Evolutionary conservation across 2,888 invertebrate species (phyloP).

Genomic region (Erebia palarica): DNA sequence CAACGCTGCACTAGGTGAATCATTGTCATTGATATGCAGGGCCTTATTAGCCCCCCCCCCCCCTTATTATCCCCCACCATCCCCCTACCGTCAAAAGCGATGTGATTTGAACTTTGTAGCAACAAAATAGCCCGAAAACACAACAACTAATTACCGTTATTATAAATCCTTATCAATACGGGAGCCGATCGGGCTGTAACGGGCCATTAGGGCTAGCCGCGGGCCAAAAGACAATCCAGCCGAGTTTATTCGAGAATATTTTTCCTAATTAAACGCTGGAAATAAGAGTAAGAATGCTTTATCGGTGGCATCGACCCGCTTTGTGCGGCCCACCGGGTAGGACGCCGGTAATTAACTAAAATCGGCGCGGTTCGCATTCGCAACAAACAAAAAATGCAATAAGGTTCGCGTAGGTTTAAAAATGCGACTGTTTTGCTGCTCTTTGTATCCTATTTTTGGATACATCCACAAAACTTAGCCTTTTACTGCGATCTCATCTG

Average conservation of each 20-base stretch:
- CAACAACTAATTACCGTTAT: constrained; percentile 63
- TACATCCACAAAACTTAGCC: background rate
- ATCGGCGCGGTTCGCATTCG: constrained; percentile 35
- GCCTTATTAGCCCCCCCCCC: too few relatives aligned
- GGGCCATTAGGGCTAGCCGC: constrained; percentile 65
- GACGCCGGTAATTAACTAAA: constrained; percentile 79
- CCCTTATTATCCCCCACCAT: background rate
- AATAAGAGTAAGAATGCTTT: constrained; percentile 80
- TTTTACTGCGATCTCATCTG: background rate
- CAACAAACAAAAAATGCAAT: constrained; percentile 24
- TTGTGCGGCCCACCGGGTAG: constrained; percentile 67
- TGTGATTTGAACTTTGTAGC: background rate
- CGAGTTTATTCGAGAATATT: constrained; percentile 79
- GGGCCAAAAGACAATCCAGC: constrained; percentile 74
- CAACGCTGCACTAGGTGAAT: background rate
- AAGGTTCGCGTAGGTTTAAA: constrained; percentile 20
- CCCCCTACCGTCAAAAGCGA: background rate
- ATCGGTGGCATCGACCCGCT: constrained; percentile 81
- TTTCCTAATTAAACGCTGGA: constrained; percentile 81
- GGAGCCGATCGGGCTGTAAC: constrained; percentile 66
- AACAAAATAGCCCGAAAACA: constrained; percentile 52
- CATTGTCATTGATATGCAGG: background rate
- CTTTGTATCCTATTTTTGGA: background rate
- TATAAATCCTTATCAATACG: constrained; percentile 66
- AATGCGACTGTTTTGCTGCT: constrained; percentile 12